These are phyloP conservation scores for Lepidocolaptes lacrymiger DNA, from an alignment of 2,797 vertebrate species.

Conservation along the genomic window DNA sequence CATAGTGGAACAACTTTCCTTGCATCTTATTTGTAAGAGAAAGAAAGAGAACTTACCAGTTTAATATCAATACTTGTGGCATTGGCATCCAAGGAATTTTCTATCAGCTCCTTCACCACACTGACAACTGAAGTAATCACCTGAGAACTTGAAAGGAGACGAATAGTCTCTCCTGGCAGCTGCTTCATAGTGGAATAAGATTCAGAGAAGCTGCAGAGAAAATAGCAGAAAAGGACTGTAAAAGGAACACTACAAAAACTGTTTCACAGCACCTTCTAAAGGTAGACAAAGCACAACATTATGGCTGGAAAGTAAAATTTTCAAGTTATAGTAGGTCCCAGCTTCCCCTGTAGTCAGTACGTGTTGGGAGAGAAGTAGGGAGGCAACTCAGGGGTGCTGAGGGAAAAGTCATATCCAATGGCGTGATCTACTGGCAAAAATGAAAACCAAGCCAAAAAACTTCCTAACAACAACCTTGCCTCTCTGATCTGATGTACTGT, in stretches of 20 bases:
- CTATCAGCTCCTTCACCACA: slow-evolving; percentile 93
- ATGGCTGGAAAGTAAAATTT: neutral
- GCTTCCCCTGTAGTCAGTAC: neutral
- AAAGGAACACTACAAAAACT: neutral
- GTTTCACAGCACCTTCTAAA: neutral
- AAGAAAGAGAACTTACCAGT: slow-evolving; percentile 79
- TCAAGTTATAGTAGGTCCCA: neutral
- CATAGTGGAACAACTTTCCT: neutral
- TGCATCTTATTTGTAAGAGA: neutral
- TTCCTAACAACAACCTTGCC: neutral
- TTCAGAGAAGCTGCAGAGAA: neutral
- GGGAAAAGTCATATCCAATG: neutral
- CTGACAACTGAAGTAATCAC: slow-evolving; percentile 90
- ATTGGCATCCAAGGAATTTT: slow-evolving; percentile 92
- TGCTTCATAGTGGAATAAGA: slow-evolving; percentile 84
- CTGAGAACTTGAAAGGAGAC: slow-evolving; percentile 91
- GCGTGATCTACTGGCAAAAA: neutral
- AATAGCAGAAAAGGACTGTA: neutral
- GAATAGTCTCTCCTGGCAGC: slow-evolving; percentile 85
- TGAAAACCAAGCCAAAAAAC: neutral
- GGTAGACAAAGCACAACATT: neutral
- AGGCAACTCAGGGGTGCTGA: neutral
- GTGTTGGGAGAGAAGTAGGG: neutral
- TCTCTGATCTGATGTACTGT: neutral
- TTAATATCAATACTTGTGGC: slow-evolving; percentile 89